A percentile compares a stretch with the other conserved stretches of the same genome.
Evolutionary conservation across 2,113 vertebrate genomes (phyloP).

Genomic region (Pterocles gutturalis): DNA sequence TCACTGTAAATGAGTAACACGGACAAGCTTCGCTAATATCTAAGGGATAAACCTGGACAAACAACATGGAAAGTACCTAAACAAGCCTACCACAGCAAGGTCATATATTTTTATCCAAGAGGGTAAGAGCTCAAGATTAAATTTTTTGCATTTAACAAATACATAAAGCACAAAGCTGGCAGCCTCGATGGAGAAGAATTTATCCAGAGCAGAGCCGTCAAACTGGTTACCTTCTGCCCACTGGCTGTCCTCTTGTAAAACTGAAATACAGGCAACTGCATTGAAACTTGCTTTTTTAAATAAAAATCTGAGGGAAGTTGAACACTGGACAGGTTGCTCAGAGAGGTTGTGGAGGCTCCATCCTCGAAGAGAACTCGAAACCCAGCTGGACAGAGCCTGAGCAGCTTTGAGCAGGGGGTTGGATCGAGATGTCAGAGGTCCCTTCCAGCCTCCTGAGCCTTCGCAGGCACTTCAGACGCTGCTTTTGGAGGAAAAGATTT

Average conservation of each 20-base stretch:
- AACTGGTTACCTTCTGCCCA: not conserved
- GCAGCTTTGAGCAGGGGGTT: not conserved
- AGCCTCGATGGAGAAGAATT: not conserved
- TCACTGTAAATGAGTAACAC: rapidly evolving
- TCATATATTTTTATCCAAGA: not conserved
- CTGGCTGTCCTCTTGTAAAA: not conserved
- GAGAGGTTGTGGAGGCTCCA: not conserved
- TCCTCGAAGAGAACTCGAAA: not conserved
- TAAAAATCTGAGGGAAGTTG: not conserved
- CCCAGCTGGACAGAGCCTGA: not conserved
- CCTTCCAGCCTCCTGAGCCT: not conserved
- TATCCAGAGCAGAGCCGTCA: not conserved
- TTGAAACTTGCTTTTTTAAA: not conserved
- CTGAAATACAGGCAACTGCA: not conserved
- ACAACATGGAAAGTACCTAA: not conserved
- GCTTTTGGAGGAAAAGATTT: not conserved
- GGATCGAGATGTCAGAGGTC: rapidly evolving
- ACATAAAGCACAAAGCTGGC: not conserved
- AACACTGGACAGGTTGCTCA: not conserved
- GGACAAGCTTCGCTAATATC: not conserved
- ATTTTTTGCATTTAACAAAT: not conserved
- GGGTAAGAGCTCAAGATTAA: not conserved
- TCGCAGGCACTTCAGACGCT: not conserved
- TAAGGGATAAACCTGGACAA: not conserved
- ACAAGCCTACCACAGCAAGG: not conserved